Percentiles rank a stretch among this genome's conserved stretches.
These are phyloP conservation scores for Hippopotamyrus pictus DNA, from an alignment of 2,797 vertebrate species.

Conservation along the genomic window DNA sequence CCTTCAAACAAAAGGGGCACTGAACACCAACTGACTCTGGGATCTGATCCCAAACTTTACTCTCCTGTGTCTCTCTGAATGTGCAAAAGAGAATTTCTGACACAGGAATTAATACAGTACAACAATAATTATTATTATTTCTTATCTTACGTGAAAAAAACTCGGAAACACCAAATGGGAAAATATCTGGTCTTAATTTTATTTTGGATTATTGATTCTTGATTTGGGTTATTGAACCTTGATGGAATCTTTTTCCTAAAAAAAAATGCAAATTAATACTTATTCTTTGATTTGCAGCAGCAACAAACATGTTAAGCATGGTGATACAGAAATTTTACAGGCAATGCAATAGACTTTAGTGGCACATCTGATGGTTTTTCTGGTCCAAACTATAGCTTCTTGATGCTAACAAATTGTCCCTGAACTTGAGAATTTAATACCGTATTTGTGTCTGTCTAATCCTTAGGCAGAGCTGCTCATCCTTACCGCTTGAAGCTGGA, in stretches of 20 bases:
- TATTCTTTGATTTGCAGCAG: not conserved
- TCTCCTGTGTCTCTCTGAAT: not conserved
- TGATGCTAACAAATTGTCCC: not conserved
- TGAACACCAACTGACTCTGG: not conserved
- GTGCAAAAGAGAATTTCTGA: not conserved
- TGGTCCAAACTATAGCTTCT: not conserved
- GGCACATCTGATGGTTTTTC: not conserved
- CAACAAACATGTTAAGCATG: not conserved
- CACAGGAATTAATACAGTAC: not conserved
- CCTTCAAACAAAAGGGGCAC: not conserved
- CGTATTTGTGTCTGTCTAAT: not conserved
- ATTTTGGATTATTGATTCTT: not conserved
- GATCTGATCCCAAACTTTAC: not conserved
- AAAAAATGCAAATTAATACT: not conserved
- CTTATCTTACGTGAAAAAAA: not conserved
- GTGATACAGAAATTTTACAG: not conserved
- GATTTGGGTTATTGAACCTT: slow-evolving; percentile 13
- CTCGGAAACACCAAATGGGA: not conserved
- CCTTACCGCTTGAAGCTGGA: slow-evolving; percentile 67
- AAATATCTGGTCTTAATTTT: not conserved
- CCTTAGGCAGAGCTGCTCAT: not conserved
- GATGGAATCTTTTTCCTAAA: slow-evolving; percentile 44
- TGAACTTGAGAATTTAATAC: not conserved
- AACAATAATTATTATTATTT: not conserved
- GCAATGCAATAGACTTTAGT: not conserved